Base-by-base conservation (phyloP, 2,888 invertebrate genomes). In the Horisme vitalbata region DNA sequence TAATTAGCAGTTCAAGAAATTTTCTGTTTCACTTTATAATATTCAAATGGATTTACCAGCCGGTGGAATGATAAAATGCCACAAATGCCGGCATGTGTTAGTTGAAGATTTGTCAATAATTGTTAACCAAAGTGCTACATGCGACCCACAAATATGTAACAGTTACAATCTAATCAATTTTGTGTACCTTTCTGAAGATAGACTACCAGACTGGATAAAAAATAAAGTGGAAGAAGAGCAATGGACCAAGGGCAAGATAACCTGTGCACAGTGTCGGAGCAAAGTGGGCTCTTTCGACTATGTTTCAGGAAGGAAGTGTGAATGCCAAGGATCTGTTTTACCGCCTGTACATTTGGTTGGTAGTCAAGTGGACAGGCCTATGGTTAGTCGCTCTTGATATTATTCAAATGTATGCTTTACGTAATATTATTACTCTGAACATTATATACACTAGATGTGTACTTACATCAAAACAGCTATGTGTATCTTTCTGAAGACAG, bases 201-300 rank as follows among this genome's bases (percentile, higher is more conserved):
- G 68, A 46, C 63, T 92, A 34, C 93, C 93, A 0, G 55, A 67
- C 9, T 93, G 93, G 93, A 89, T 93, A 41, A 81, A 69, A 47
- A 41, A 57, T 15, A 83, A 78, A 65, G 71, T 93, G 26, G 90
- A 91, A 65, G 75, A 81, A 44, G 90, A 91, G 53, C 78, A 91
- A 35, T 94, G 93, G 93, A 91, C 91, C 0, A 93, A 92, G 71
- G 94, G 94, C n/a, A 93, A 93, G 79, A 67, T 94, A 18, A 86
- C 91, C 50, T 94, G 94, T 75, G 87, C 81, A 45, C 80, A 90
- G 50, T 94, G 94, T 74, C 80, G 90, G 28, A 83, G 84, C 23
- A 88, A 92, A 76, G 82, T 94, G 18, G 94, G 94, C 5, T 91
- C 92, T 3, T 94, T 93, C 71, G 93, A 94, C 75, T 94, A 92